These are phyloP conservation scores for Nycticorax nycticorax DNA, from an alignment of 2,113 vertebrate species.

Conservation along the genomic window DNA sequence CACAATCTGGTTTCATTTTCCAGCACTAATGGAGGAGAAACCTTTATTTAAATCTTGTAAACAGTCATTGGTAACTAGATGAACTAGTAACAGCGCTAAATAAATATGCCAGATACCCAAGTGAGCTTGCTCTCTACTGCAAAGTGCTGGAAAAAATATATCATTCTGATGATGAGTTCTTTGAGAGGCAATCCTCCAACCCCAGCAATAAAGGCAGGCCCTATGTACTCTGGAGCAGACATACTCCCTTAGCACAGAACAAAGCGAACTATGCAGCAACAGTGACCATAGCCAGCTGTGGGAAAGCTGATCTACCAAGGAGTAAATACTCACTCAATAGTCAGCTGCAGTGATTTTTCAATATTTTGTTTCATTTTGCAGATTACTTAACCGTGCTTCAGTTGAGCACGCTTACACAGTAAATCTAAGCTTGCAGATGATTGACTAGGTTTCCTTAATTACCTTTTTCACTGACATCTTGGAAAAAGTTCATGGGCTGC, in stretches of 20 bases:
- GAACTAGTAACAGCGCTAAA: not conserved
- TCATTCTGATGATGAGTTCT: not conserved
- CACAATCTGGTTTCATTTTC: constrained; percentile 10
- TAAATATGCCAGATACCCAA: not conserved
- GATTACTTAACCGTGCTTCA: not conserved
- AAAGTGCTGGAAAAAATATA: not conserved
- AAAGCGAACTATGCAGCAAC: not conserved
- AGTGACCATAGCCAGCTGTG: not conserved
- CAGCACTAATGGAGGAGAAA: not conserved
- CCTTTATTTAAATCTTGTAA: not conserved
- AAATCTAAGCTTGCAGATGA: not conserved
- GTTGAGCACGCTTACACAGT: not conserved
- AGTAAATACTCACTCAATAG: not conserved
- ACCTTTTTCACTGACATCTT: not conserved
- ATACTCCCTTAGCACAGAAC: not conserved
- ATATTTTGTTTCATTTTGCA: not conserved
- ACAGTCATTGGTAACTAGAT: not conserved
- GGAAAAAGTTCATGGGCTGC: not conserved
- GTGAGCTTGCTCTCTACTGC: not conserved
- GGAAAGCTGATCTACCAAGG: not conserved
- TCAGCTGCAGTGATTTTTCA: not conserved
- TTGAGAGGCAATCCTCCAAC: not conserved
- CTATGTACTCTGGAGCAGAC: not conserved
- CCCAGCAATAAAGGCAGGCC: not conserved
- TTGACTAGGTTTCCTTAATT: not conserved